Evolutionary conservation across 1,140 invertebrate genomes (phyloP).

Genomic region (Wiebesia pumilae): DNA sequence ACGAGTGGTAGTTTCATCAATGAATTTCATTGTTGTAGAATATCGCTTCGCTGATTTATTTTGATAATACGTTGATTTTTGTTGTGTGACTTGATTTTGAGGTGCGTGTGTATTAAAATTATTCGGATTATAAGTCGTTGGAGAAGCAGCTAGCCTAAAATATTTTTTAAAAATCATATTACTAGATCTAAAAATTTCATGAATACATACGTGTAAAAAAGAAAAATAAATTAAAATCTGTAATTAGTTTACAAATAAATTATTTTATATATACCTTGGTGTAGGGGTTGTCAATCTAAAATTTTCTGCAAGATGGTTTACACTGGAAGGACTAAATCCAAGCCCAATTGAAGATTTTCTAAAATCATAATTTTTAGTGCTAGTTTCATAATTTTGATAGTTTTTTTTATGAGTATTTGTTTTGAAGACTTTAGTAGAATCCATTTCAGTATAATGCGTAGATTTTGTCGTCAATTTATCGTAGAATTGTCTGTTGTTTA

Average conservation of each 20-base stretch:
- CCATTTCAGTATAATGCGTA: constrained; percentile 66
- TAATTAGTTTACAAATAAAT: neutral
- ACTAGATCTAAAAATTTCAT: neutral
- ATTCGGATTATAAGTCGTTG: constrained; percentile 68
- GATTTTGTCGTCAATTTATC: constrained; percentile 62
- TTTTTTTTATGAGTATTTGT: constrained; percentile 67
- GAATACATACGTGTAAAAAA: neutral
- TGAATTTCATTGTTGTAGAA: constrained; percentile 65
- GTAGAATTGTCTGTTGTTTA: constrained; percentile 49
- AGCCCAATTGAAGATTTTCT: constrained; percentile 66
- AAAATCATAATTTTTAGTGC: constrained; percentile 65
- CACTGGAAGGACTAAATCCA: constrained; percentile 72
- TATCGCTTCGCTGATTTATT: constrained; percentile 67
- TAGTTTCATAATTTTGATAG: constrained; percentile 67
- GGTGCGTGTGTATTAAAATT: constrained; percentile 65
- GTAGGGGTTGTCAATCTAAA: constrained; percentile 68
- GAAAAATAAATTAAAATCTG: too few species aligned
- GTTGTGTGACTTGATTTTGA: constrained; percentile 59
- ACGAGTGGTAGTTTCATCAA: constrained; percentile 61
- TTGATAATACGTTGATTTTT: constrained; percentile 61
- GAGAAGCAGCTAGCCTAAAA: constrained; percentile 62
- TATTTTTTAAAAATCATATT: constrained; percentile 10
- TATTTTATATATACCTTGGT: constrained; percentile 10
- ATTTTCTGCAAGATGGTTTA: constrained; percentile 72
- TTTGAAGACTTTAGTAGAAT: constrained; percentile 66